Conservation (phyloP, 2,888 invertebrate genomes). For the Pammene fasciana region DNA sequence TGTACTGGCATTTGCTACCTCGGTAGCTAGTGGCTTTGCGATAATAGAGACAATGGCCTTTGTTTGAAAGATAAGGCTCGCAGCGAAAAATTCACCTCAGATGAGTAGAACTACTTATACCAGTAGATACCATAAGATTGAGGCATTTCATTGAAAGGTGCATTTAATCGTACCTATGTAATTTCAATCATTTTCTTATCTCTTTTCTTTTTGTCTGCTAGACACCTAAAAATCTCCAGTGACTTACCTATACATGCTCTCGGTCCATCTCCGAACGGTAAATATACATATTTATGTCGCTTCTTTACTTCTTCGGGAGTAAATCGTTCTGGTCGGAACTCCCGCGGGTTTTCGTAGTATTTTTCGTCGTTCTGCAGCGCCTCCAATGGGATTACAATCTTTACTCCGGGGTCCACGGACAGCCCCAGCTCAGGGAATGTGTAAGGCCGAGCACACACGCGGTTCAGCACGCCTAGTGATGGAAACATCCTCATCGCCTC, state of each 20-base stretch:
- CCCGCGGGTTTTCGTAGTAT: constrained; percentile 43
- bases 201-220: no score
- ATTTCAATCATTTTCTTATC: no score
- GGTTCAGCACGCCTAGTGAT: constrained; percentile 40
- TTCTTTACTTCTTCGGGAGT: constrained; percentile 43
- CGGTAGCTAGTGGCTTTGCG: background rate
- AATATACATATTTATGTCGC: constrained; percentile 46
- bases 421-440: constrained; percentile 40
- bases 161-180: no score
- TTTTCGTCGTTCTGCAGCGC: constrained; percentile 44
- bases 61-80: no score
- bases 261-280: constrained; percentile 45
- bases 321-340: constrained; percentile 51
- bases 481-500: constrained; percentile 44
- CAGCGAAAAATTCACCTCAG: no score
- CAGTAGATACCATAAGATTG: no score
- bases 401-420: constrained; percentile 41
- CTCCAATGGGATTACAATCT: constrained; percentile 41
- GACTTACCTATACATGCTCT: constrained; percentile 43
- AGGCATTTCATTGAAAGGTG: no score
- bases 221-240: no score
- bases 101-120: no score
- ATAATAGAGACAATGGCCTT: no score
- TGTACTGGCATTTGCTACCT: background rate
- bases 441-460: constrained; percentile 41